Conservation (phyloP, 2,888 invertebrate species). For the Aphidius colemani region DNA sequence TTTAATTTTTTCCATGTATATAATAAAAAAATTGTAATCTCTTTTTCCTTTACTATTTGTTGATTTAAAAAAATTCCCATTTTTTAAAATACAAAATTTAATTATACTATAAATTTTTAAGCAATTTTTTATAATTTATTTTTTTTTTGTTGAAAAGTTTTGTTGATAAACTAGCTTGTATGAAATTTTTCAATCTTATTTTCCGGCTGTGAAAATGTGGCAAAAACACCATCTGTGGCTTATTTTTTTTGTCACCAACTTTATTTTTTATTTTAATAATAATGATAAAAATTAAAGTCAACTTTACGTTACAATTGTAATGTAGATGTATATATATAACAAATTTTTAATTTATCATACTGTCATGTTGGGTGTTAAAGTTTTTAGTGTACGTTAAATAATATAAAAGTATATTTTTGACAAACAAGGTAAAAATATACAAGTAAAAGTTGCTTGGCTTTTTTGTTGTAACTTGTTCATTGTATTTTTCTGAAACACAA, state of each 20-base stretch:
- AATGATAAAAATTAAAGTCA: conserved; percentile 16
- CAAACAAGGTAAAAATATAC: conserved; percentile 20
- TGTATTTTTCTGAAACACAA: conserved; percentile 16
- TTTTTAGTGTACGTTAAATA: conserved; percentile 11
- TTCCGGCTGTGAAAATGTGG: conserved; percentile 15
- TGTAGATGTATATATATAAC: conserved; percentile 16
- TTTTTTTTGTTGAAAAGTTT: background rate
- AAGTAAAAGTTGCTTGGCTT: conserved; percentile 9
- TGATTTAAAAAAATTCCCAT: background rate
- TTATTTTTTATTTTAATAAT: background rate
- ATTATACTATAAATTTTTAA: conserved; percentile 8
- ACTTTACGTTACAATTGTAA: conserved; percentile 13
- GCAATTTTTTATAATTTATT: background rate
- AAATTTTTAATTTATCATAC: background rate
- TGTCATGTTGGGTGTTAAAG: conserved; percentile 16
- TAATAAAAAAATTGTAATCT: background rate
- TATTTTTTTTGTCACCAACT: background rate
- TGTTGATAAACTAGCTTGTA: conserved; percentile 6
- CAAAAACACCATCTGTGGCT: conserved; percentile 14
- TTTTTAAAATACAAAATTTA: background rate
- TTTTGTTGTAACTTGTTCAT: conserved; percentile 5
- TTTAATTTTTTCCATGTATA: background rate
- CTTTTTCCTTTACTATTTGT: background rate
- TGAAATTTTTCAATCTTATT: conserved; percentile 18
- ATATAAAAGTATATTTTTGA: conserved; percentile 11